Base-by-base conservation (phyloP, 2,888 invertebrate species). In the Listrodromus nycthemerus region DNA sequence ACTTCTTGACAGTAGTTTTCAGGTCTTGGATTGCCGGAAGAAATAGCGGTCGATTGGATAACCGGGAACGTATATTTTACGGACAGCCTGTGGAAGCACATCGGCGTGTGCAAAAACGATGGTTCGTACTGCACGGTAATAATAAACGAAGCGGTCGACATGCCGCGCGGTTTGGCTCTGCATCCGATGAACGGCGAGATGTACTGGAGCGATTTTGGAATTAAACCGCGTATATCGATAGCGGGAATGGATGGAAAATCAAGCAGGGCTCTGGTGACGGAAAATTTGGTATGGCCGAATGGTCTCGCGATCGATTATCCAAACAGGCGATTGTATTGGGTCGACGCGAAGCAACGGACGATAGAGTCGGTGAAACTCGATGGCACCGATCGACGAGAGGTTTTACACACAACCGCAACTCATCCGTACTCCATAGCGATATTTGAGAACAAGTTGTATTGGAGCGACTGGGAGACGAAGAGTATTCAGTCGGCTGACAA, bases 191-290 rank as follows among this genome's bases (percentile, higher is more conserved):
- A 95, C 45, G 97, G 97, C 95, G 96, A 94, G 88, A 96, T 99
- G 96, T 99, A 96, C 93, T 99, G 98, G 98, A 96, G 97, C 0
- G 98, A 99, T 92, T 98, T 97, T 97, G 97, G 97, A 3, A 89
- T 93, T 0, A 94, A 94, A 10, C 95, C 97, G 0, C 95, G 96
- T 89, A 98, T 99, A 87, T 97, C 96, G 87, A 94, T 95, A 8
- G 95, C 98, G 7, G 95, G 95, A 7, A 98, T 99, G 98, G 98
- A 99, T 93, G 99, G 99, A 2, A 94, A 95, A 0, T 89, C 95
- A 0, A 94, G 95, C 0, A 91, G 92, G 4, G 91, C 95, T 0
- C 94, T 99, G 74, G 95, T 98, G 0, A 94, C 94, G 0, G 93
- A 95, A 0, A 94, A 97, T 84, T 94, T 96, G 30, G 93, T 94